phyloP scores from a whole-genome alignment of 2,797 vertebrate genomes.

The Pitangus sulphuratus region DNA sequence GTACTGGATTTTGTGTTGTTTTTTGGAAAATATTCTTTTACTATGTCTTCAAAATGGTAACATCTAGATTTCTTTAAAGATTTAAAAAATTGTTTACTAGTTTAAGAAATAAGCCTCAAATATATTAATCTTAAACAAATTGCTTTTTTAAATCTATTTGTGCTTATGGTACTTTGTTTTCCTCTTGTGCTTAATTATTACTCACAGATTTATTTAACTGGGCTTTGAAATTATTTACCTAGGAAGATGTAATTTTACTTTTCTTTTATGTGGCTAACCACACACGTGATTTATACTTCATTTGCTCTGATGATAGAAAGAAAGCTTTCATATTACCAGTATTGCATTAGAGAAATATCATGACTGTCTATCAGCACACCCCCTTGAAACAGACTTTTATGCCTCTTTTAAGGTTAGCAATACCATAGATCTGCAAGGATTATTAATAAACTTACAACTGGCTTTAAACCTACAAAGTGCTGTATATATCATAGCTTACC shows the following conservation, averaged over 20 bases:
- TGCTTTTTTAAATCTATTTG: neutral
- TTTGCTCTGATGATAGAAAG: neutral
- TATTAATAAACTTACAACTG: neutral
- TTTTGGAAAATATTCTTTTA: neutral
- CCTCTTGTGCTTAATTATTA: neutral
- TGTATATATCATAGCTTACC: neutral
- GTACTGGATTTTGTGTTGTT: neutral
- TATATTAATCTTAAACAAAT: neutral
- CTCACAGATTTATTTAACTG: neutral
- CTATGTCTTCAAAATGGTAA: neutral
- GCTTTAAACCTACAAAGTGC: neutral
- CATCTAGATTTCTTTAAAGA: neutral
- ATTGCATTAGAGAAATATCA: neutral
- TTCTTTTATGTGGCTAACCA: neutral
- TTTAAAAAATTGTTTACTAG: neutral
- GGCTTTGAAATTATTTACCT: neutral
- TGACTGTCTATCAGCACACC: neutral
- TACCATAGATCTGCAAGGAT: neutral
- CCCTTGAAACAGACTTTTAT: neutral
- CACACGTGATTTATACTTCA: neutral
- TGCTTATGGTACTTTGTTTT: neutral
- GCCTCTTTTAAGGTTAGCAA: neutral
- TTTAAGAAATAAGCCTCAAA: neutral
- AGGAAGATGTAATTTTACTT: neutral
- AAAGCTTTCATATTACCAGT: neutral